phyloP scores from a whole-genome alignment of 1,140 invertebrate genomes.

The Diplogasteroides magnus region DNA sequence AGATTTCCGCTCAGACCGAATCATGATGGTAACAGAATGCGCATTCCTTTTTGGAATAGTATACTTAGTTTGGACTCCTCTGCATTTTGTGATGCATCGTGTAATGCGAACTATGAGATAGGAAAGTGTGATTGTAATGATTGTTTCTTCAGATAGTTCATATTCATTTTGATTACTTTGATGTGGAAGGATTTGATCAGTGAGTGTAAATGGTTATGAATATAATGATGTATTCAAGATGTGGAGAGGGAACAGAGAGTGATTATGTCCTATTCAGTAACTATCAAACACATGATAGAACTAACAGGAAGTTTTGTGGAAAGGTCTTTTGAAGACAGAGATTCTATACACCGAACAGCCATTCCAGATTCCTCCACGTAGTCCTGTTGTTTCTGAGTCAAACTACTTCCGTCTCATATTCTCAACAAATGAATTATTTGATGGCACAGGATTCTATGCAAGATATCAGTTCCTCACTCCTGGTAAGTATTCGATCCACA shows the following conservation, averaged over 20 bases:
- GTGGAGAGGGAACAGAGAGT: background rate
- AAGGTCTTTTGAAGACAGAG: slow-evolving; percentile 4
- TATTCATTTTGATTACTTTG: slow-evolving; percentile 80
- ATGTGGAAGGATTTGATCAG: slow-evolving; percentile 82
- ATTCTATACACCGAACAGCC: background rate
- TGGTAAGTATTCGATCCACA: slow-evolving; percentile 34
- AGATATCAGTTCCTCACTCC: slow-evolving; percentile 70
- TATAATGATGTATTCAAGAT: background rate
- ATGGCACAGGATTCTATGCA: slow-evolving; percentile 85
- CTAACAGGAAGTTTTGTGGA: slow-evolving; percentile 79
- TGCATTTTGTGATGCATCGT: no score
- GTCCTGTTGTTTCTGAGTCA: slow-evolving; percentile 69
- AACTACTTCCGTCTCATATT: slow-evolving; percentile 87
- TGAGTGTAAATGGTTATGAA: no score
- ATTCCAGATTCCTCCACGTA: slow-evolving; percentile 55
- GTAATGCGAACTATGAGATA: no score
- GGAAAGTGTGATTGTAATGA: no score
- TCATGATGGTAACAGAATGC: background rate
- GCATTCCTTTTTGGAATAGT: no score
- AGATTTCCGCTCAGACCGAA: background rate
- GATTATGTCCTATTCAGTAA: slow-evolving; percentile 92
- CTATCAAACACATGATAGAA: slow-evolving; percentile 76
- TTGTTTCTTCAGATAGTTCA: slow-evolving; percentile 69
- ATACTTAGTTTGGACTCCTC: no score
- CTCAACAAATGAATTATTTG: slow-evolving; percentile 82